These are phyloP conservation scores for Orchestes rusci DNA, from an alignment of 2,888 invertebrate genomes.

Conservation along the genomic window DNA sequence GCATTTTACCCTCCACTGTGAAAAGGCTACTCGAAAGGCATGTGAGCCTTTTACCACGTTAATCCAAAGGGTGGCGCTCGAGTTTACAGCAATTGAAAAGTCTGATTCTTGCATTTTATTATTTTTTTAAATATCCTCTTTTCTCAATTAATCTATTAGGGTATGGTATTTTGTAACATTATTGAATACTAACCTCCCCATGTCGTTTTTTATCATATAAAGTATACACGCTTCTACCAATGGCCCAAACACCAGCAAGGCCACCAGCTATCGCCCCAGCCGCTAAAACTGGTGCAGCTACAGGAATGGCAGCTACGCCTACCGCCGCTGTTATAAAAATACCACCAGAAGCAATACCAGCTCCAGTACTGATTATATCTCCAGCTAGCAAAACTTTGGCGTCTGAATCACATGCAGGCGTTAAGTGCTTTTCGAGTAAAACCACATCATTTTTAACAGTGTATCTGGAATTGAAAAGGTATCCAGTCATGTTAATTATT, in stretches of 20 bases:
- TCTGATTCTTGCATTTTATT: no score
- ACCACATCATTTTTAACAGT: slow-evolving; percentile 32
- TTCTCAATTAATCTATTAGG: no score
- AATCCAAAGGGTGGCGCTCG: no score
- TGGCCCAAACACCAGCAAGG: slow-evolving; percentile 46
- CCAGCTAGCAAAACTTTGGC: slow-evolving; percentile 31
- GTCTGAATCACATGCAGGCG: slow-evolving; percentile 36
- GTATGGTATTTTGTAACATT: no score
- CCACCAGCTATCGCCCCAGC: slow-evolving; percentile 21
- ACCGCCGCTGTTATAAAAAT: slow-evolving; percentile 49
- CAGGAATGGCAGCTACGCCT: slow-evolving; percentile 45
- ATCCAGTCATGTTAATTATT: background rate
- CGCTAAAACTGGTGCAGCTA: slow-evolving; percentile 37
- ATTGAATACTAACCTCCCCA: no score
- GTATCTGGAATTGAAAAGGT: slow-evolving; percentile 30
- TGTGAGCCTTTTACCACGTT: no score
- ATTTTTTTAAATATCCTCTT: no score
- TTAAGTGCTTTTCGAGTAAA: slow-evolving; percentile 26
- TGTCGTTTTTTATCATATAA: slow-evolving; percentile 47
- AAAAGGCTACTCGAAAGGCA: no score
- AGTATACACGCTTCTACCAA: slow-evolving; percentile 47
- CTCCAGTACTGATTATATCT: slow-evolving; percentile 34
- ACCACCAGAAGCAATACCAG: slow-evolving; percentile 44
- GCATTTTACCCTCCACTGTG: no score
- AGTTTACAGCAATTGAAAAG: no score